Conservation (phyloP, 2,888 invertebrate species). For the Drosophila borealis region DNA sequence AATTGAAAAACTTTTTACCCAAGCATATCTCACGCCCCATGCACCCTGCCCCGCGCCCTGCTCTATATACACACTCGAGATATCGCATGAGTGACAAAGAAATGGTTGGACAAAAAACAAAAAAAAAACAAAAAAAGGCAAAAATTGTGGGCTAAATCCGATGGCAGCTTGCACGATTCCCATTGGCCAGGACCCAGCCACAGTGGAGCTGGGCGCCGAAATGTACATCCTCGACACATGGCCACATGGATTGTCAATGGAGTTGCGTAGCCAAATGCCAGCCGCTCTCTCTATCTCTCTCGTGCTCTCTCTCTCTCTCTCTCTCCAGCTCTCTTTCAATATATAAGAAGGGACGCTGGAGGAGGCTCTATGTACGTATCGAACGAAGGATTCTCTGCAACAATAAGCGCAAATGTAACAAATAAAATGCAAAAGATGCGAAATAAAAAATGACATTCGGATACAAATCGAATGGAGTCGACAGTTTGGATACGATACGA, state of each 20-base stretch:
- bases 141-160: slow-evolving; percentile 72
- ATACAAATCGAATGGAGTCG: slow-evolving; percentile 77
- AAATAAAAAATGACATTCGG: slow-evolving; percentile 82
- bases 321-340: slow-evolving; percentile 5
- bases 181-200: slow-evolving; percentile 63
- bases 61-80: slow-evolving; percentile 53
- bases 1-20: slow-evolving; percentile 75
- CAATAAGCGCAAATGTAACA: slow-evolving; percentile 76
- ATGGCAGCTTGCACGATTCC: slow-evolving; percentile 72
- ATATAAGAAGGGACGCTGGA: slow-evolving; percentile 37
- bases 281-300: slow-evolving; percentile 1
- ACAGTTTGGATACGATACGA: slow-evolving; percentile 27
- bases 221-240: slow-evolving; percentile 74
- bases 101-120: slow-evolving; percentile 50
- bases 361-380: slow-evolving; percentile 32
- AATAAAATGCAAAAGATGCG: slow-evolving; percentile 77
- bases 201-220: slow-evolving; percentile 43
- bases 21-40: slow-evolving; percentile 50
- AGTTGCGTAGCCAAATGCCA: slow-evolving; percentile 50
- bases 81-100: slow-evolving; percentile 79
- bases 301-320: neutral
- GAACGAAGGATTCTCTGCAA: slow-evolving; percentile 45
- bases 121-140: slow-evolving; percentile 50
- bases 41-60: slow-evolving; percentile 4
- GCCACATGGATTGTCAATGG: slow-evolving; percentile 76